These are phyloP conservation scores for Streptopelia turtur DNA, from an alignment of 2,797 vertebrate species.

Conservation along the genomic window DNA sequence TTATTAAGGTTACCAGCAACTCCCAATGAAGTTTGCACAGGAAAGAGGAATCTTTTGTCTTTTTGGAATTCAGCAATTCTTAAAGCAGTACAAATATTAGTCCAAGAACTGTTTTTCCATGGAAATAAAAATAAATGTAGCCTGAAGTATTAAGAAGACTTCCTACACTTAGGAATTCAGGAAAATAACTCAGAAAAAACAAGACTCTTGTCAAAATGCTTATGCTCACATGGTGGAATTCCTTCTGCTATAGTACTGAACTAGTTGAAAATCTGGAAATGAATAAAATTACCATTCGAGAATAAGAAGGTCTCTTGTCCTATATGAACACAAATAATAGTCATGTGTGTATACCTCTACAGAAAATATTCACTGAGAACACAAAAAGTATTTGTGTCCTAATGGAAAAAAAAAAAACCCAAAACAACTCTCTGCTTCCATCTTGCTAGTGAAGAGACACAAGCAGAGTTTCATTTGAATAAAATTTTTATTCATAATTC, in stretches of 20 bases:
- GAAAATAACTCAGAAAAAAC: neutral
- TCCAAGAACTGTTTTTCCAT: neutral
- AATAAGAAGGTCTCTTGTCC: neutral
- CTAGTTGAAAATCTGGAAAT: neutral
- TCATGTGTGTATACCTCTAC: neutral
- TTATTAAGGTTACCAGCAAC: neutral
- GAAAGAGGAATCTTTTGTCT: neutral
- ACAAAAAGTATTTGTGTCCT: neutral
- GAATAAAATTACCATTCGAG: neutral
- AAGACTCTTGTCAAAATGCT: accelerated
- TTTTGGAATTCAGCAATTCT: neutral
- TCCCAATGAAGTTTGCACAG: neutral
- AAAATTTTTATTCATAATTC: conserved; percentile 48
- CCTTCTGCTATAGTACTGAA: neutral
- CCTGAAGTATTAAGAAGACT: neutral
- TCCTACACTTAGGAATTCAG: neutral
- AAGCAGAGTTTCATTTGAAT: conserved; percentile 25
- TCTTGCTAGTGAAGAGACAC: neutral
- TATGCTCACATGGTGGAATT: neutral
- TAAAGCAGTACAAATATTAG: neutral
- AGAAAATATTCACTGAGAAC: neutral
- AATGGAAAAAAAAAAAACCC: neutral
- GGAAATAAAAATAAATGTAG: neutral
- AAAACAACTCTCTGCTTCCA: neutral
- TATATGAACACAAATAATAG: neutral